Base-by-base conservation (phyloP, 2,113 vertebrate genomes). In the Silurus asotus region DNA sequence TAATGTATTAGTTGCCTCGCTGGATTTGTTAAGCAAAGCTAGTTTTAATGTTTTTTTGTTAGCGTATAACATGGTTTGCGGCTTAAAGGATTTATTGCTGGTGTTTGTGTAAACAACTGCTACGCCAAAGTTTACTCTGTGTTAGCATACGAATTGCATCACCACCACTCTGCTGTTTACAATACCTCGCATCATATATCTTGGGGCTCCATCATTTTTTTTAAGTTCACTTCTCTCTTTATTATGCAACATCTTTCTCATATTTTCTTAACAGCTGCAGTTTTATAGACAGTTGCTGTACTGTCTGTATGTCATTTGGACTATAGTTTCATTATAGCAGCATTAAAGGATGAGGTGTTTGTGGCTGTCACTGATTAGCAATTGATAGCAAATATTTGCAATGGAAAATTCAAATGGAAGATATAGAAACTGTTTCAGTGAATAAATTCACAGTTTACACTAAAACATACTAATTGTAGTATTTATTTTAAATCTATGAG, bases 401-500 rank as follows among this genome's bases (percentile, higher is more conserved):
- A 51, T 88, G 70, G 80, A 59, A 37, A 37, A 37, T 37, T 37
- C 37, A 37, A 37, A 37, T 37, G 37, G 37, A 37, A 37, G 37
- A 37, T 37, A 37, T 37, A 37, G 37, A 37, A 84, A 81, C 86
- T 84, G 87, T 84, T 86, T 88, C 82, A 88, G 87, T 78, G 55
- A 88, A 83, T 87, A 89, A 90, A 90, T 89, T 86, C 82, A 87
- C 75, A 76, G 82, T 90, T 90, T 90, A 89, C 88, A 84, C 65
- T 61, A 65, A 53, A 48, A 77, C 6, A 23, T 59, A 23, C 20
- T 64, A 51, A n/a, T 80, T 74, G 13, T 25, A 58, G 48, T 81
- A 28, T 78, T 81, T 70, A 48, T 75, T 83, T 74, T 80, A 20
- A 23, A 48, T 80, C 5, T 58, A 58, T 25, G 2, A 15, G 51